Evolutionary conservation across 2,888 invertebrate genomes (phyloP), one percentile per base, ranked within the genome.

Genomic region (Rotaria socialis): DNA sequence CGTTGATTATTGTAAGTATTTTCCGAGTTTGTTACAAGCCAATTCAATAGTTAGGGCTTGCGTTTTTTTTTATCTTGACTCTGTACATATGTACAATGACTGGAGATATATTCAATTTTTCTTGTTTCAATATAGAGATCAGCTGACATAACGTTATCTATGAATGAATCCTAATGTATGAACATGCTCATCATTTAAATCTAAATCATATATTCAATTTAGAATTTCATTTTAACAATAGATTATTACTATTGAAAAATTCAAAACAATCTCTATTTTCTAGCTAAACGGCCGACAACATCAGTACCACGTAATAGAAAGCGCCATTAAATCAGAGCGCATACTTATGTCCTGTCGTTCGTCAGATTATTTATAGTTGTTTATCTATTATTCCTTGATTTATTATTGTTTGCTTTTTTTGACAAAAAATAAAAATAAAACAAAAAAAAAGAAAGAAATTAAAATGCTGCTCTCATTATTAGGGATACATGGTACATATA

Each of bases 221-320:
- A 35, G 2, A 35, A 35, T 35, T 35, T 35, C 35, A 35, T 35
- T 35, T 35, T 35, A 35, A 35, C 35, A 35, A 35, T 35, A 35
- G 35, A 35, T 35, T 35, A 35, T 35, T 35, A 35, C 35, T 35
- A 35, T 35, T 35, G 35, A 35, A 35, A 35, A 35, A 35, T 35
- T 35, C 35, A 35, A 35, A 35, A 35, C 35, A 35, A 35, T 35
- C 35, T 35, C 2, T 35, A 35, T 55, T 22, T 75, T 80, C n/a
- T 47, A 80, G 80, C 80, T 7, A 47, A 80, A 80, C 80, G 80
- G n/a, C 80, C 80, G n/a, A 80, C 80, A 80, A 80, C 80, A 47
- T 80, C 80, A 0, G 47, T 80, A 10, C 80, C 80, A 47, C 43
- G 80, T n/a, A 22, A 80, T 10, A 80, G n/a, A 0, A 10, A 35